Evolutionary conservation across 1,140 invertebrate genomes (phyloP).

Genomic region (Bombus soroeensis): DNA sequence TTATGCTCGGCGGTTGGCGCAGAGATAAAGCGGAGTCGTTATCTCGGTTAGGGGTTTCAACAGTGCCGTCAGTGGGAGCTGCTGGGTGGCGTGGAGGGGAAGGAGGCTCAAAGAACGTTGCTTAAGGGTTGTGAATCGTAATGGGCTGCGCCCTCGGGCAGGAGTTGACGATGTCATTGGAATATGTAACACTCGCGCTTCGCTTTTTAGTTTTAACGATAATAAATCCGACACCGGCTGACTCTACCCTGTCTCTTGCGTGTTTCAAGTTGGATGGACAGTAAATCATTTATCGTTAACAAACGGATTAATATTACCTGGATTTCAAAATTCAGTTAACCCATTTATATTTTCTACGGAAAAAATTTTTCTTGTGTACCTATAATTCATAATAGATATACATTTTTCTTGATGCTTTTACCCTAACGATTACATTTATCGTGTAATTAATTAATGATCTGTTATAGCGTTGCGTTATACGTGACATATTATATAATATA

Average conservation of each 20-base stretch:
- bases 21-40: slow-evolving; percentile 65
- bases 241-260: background rate
- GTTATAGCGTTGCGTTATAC: too few relatives aligned
- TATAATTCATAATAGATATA: background rate
- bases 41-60: slow-evolving; percentile 60
- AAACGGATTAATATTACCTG: background rate
- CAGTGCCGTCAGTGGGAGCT: slow-evolving; percentile 25
- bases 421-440: too few relatives aligned
- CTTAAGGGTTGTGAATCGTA: slow-evolving; percentile 53
- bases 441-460: too few relatives aligned
- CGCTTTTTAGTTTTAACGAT: slow-evolving; percentile 50
- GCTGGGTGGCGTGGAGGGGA: slow-evolving; percentile 10
- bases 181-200: slow-evolving; percentile 45
- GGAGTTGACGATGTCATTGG: slow-evolving; percentile 55
- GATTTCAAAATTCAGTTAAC: background rate
- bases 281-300: background rate
- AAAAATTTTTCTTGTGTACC: background rate
- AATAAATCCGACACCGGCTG: slow-evolving; percentile 45
- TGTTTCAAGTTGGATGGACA: background rate
- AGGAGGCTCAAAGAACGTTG: slow-evolving; percentile 44
- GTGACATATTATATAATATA: too few relatives aligned
- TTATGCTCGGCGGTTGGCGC: slow-evolving; percentile 56
- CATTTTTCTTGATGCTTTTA: too few relatives aligned
- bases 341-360: background rate
- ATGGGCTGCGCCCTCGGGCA: slow-evolving; percentile 52